These are phyloP conservation scores for Oncorhynchus clarkii DNA, from an alignment of 2,113 vertebrate genomes.

Conservation along the genomic window DNA sequence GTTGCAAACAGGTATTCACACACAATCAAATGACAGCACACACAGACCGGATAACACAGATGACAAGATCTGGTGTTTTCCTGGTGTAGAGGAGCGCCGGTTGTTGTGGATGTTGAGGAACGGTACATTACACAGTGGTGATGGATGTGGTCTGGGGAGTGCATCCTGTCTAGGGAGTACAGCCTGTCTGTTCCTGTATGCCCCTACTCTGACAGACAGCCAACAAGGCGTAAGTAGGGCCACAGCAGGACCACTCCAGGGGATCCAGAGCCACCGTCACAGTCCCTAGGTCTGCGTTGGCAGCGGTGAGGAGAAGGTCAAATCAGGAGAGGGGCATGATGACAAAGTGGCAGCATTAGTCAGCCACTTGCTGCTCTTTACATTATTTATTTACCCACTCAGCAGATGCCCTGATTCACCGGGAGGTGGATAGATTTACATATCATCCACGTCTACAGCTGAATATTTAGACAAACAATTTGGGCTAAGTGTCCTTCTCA, in stretches of 20 bases:
- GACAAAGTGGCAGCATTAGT: conserved; percentile 13
- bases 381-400: conserved; percentile 13
- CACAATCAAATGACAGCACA: no score
- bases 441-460: background rate
- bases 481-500: background rate
- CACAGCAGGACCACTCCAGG: conserved; percentile 17
- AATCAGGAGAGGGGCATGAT: conserved; percentile 15
- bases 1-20: no score
- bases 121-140: background rate
- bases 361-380: background rate
- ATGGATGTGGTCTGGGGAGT: no score
- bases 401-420: conserved; percentile 10
- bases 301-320: conserved; percentile 38
- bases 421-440: background rate
- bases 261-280: background rate
- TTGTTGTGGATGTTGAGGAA: conserved; percentile 7
- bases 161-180: no score
- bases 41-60: no score
- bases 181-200: no score
- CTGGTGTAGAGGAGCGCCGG: background rate
- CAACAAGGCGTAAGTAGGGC: no score
- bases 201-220: no score
- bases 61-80: no score
- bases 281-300: conserved; percentile 9
- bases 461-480: background rate